Conservation (phyloP, 2,888 invertebrate species). For the Drosophila demipolita region DNA sequence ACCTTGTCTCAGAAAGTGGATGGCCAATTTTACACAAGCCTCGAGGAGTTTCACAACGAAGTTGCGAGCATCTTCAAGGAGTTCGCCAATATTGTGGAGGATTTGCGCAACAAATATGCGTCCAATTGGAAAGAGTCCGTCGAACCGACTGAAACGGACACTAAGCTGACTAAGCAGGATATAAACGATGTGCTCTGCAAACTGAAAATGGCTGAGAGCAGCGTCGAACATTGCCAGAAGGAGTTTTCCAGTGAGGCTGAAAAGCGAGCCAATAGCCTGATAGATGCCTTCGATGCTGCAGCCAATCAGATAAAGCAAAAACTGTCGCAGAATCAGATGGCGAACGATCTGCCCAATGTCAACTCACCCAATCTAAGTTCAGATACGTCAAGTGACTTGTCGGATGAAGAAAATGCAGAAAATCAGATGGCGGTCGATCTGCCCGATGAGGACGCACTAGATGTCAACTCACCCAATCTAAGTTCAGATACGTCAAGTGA, state of each 20-base stretch:
- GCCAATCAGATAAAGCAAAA: slow-evolving; percentile 19
- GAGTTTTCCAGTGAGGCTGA: background rate
- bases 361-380: too few relatives aligned
- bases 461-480: background rate
- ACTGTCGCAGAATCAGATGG: slow-evolving; percentile 1
- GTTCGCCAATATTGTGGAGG: slow-evolving; percentile 19
- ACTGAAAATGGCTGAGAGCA: background rate
- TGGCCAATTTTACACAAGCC: slow-evolving; percentile 12
- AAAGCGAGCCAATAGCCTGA: background rate
- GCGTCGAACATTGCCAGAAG: slow-evolving; percentile 12
- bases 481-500: background rate
- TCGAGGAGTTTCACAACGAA: slow-evolving; percentile 42
- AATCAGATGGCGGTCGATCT: too few relatives aligned
- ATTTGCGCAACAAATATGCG: background rate
- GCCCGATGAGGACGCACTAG: background rate
- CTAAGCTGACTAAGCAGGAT: background rate
- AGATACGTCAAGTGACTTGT: too few relatives aligned
- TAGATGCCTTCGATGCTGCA: background rate
- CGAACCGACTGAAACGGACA: background rate
- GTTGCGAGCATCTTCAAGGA: slow-evolving; percentile 31
- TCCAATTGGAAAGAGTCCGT: background rate
- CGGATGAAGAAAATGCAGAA: too few relatives aligned
- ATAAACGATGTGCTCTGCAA: background rate
- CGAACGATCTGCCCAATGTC: background rate
- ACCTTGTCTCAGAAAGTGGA: slow-evolving; percentile 25